Conservation (phyloP, 1,140 invertebrate species). For the Bombus vancouverensis region DNA sequence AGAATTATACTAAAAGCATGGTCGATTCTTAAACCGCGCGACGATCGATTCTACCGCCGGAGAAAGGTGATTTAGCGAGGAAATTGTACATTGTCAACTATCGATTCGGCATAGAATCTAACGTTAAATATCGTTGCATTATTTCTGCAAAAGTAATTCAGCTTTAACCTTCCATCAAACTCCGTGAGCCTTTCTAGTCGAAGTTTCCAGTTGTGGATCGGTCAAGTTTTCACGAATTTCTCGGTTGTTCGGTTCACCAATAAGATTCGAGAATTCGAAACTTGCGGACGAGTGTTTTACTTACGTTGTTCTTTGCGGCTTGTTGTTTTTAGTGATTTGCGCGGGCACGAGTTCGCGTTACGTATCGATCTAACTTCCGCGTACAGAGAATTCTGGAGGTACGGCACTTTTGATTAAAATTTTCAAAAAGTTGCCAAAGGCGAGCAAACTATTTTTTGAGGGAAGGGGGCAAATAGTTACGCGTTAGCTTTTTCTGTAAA, state of each 20-base stretch:
- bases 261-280: conserved; percentile 3
- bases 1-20: conserved; percentile 2
- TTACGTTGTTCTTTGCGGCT: neutral
- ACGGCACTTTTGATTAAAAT: conserved; percentile 33
- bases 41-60: neutral
- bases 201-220: neutral
- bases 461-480: no score
- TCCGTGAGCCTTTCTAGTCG: neutral
- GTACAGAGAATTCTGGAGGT: neutral
- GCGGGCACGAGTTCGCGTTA: conserved; percentile 10
- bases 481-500: no score
- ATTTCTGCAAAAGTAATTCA: neutral
- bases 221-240: neutral
- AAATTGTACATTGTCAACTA: neutral
- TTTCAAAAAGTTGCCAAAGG: conserved; percentile 16
- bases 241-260: neutral
- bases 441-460: neutral
- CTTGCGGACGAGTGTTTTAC: neutral
- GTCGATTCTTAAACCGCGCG: conserved; percentile 11
- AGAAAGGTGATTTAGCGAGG: neutral
- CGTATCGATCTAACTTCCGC: conserved; percentile 30
- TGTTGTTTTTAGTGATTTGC: conserved; percentile 13
- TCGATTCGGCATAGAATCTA: neutral
- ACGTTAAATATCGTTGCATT: neutral
- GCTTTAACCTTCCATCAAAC: no score